phyloP scores from a whole-genome alignment of 2,113 vertebrate species.

The Progne subis region DNA sequence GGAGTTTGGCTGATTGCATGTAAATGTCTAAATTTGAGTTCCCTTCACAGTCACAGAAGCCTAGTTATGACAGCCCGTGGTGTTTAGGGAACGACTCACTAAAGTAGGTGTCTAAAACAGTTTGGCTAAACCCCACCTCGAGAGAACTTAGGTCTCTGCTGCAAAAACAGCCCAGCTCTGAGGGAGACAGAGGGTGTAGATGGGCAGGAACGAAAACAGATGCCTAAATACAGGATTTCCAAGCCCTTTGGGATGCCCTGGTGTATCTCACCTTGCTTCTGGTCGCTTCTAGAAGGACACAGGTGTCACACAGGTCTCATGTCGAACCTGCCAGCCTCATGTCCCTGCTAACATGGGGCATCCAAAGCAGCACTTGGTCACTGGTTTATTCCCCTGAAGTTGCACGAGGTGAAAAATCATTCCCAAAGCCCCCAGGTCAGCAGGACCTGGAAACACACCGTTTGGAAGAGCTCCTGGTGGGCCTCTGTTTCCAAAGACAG shows the following conservation, averaged over 20 bases:
- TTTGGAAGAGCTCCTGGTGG: background rate
- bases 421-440: background rate
- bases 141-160: background rate
- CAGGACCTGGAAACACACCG: background rate
- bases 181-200: background rate
- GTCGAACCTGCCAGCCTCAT: background rate
- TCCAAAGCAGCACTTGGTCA: background rate
- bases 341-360: background rate
- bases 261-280: background rate
- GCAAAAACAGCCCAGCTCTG: background rate
- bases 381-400: background rate
- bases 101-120: background rate
- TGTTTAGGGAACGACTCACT: background rate
- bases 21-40: background rate
- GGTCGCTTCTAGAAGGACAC: background rate
- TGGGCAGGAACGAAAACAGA: background rate
- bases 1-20: background rate
- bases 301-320: background rate
- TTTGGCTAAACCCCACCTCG: background rate
- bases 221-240: background rate
- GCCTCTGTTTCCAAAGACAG: background rate
- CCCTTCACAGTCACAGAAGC: background rate
- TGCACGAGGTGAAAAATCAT: background rate
- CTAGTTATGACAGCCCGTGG: background rate
- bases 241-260: background rate